Conservation (phyloP, 2,797 vertebrate genomes). For the Melanogrammus aeglefinus region DNA sequence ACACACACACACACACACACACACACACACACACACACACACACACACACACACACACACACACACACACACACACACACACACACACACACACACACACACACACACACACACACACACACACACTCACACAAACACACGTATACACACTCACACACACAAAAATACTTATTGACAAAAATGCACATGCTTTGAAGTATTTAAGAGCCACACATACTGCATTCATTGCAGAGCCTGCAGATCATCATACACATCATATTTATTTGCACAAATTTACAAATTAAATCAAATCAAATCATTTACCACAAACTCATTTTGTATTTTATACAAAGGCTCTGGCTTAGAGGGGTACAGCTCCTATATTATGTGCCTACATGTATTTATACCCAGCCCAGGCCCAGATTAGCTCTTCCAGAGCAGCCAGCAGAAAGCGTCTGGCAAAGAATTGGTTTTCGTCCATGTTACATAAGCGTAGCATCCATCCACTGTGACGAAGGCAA, state of each 20-base stretch:
- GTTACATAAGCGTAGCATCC: conserved; percentile 58
- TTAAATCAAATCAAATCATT: conserved; percentile 29
- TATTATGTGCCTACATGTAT: conserved; percentile 13
- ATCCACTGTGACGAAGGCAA: conserved; percentile 34
- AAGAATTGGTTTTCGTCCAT: conserved; percentile 43
- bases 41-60: neutral
- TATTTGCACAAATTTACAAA: conserved; percentile 9
- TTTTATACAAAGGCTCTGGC: neutral
- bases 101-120: neutral
- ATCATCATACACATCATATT: neutral
- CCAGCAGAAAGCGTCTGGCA: conserved; percentile 42
- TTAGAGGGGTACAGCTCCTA: conserved; percentile 28
- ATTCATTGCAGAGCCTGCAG: conserved; percentile 4
- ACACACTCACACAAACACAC: neutral
- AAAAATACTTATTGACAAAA: neutral
- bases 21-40: neutral
- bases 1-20: neutral
- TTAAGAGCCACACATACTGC: neutral
- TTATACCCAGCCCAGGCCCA: conserved; percentile 32
- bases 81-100: too few relatives aligned
- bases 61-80: too few relatives aligned
- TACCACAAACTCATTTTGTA: conserved; percentile 26
- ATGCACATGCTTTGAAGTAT: neutral
- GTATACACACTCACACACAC: neutral
- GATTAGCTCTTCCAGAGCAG: conserved; percentile 40